Conservation (phyloP, 2,797 vertebrate genomes). For the Falco concolor region DNA sequence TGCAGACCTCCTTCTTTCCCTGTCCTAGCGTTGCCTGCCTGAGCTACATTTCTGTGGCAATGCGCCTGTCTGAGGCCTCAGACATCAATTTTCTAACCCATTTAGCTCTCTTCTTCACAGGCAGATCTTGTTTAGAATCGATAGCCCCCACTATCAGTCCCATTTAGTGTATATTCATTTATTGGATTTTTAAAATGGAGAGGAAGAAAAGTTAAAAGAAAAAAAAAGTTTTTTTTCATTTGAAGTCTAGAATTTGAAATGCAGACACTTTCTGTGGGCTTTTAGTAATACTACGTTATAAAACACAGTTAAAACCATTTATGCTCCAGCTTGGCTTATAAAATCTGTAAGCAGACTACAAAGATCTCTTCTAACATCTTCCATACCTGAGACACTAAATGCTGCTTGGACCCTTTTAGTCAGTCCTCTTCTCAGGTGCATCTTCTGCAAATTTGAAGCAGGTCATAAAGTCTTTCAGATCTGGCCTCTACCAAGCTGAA, state of each 20-base stretch:
- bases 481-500: not conserved
- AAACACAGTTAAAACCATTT: not conserved
- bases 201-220: not conserved
- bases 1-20: not conserved
- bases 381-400: not conserved
- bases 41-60: not conserved
- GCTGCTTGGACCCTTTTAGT: not conserved
- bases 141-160: not conserved
- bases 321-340: not conserved
- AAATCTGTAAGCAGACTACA: not conserved
- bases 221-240: not conserved
- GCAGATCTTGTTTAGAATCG: conserved; percentile 1
- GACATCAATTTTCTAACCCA: conserved; percentile 1
- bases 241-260: not conserved
- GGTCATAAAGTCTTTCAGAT: not conserved
- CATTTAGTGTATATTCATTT: not conserved
- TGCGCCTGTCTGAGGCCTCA: not conserved
- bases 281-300: not conserved
- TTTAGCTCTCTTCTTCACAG: not conserved
- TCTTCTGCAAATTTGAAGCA: not conserved
- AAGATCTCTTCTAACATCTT: not conserved
- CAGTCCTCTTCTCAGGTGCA: not conserved
- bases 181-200: conserved; percentile 24
- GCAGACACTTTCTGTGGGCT: not conserved
- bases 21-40: not conserved